Evolutionary conservation across 30 jellyfish, hydroid and myxozoan species (phyloP), one percentile per base, ranked within the genome.

Genomic region (Chironex yamaguchii): DNA sequence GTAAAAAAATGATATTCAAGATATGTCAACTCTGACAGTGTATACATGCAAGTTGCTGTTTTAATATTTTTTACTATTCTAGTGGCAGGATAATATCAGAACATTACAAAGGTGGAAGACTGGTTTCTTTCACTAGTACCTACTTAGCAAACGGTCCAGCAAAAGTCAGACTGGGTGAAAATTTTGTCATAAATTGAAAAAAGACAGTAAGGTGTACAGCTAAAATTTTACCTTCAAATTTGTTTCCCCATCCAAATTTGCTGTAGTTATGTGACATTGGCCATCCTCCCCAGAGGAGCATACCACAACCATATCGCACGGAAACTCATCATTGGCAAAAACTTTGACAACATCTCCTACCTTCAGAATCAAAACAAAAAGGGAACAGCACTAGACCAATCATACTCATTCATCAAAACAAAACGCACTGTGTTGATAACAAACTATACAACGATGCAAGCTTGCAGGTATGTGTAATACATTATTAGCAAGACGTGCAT

Each of bases 221-320:
- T n/a, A n/a, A n/a, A n/a, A n/a, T n/a, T n/a, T n/a, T n/a, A 95
- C 99, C 84, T 95, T 95, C 35, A 95, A 85, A 36, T 95, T 95
- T 23, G 99, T 95, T 95, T 95, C 99, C 20, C 99, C 99, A 64
- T 95, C 99, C 12, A 95, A 64, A 67, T 89, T 95, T 30, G 98
- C 97, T 3, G 99, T 95, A 71, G 97, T 95, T 28, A 95, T 95
- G 58, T 90, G 90, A 67, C 98, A 90, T 35, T 72, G 82, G 31
- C 96, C 97, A 9, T 89, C 97, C 49, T 86, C 96, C 33, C 90
- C 92, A 2, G 97, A 82, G 1, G 99, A 76, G 1, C 96, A 77
- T 36, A 95, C 25, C 17, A 95, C 96, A 35, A 95, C 96, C 31
- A 95, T 67, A 77, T 95, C 99, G 53, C 99, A 95, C 4, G 99